phyloP scores from a whole-genome alignment of 1,140 invertebrate genomes.

The Trichoplusia ni region DNA sequence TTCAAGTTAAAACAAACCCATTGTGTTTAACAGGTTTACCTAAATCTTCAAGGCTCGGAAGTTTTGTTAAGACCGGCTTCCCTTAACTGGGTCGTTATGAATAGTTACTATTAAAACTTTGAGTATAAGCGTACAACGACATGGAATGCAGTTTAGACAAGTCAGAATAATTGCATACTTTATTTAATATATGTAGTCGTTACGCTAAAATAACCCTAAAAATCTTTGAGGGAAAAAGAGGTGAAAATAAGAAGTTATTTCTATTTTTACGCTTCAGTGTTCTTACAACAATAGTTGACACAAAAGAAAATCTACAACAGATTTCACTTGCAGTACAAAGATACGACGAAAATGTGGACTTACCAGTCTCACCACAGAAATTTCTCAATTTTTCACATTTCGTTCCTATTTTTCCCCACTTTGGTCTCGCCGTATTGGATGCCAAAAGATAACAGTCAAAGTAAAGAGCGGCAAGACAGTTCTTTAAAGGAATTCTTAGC shows the following conservation, averaged over 20 bases:
- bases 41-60: background rate
- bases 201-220: background rate
- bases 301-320: background rate
- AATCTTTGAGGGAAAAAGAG: background rate
- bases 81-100: background rate
- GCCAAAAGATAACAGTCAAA: constrained; percentile 7
- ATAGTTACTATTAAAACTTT: constrained; percentile 10
- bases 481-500: background rate
- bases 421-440: background rate
- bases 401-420: background rate
- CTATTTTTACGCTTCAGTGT: background rate
- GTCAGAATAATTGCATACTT: background rate
- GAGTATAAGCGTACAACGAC: background rate
- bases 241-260: too few species aligned
- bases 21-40: background rate
- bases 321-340: background rate
- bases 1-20: background rate
- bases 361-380: too few species aligned
- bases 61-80: background rate
- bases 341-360: background rate
- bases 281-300: background rate
- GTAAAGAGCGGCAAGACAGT: background rate
- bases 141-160: background rate
- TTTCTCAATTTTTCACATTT: background rate
- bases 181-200: background rate